Evolutionary conservation across 2,888 invertebrate genomes (phyloP).

Genomic region (Artemia sp.): DNA sequence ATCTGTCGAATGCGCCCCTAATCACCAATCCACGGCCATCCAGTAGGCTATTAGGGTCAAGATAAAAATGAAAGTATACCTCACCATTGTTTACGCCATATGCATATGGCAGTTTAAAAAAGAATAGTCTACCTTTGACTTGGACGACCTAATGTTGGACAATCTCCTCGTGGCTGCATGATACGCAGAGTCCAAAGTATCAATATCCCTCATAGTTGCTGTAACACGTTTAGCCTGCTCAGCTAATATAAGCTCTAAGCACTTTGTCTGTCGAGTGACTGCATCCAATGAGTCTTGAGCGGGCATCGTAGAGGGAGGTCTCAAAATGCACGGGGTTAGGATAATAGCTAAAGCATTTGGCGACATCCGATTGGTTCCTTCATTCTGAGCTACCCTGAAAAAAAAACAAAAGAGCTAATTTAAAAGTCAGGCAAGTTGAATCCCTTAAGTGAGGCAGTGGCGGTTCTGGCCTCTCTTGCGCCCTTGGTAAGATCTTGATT

Average conservation of each 20-base stretch:
- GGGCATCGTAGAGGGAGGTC: slow-evolving; percentile 67
- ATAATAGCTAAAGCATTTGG: slow-evolving; percentile 78
- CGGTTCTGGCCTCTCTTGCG: too few species aligned
- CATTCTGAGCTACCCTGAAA: slow-evolving; percentile 57
- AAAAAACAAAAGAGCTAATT: slow-evolving; percentile 15
- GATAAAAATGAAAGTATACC: too few species aligned
- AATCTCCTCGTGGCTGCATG: slow-evolving; percentile 65
- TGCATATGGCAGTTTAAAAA: too few species aligned
- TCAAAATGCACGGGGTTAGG: slow-evolving; percentile 80
- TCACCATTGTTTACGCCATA: too few species aligned
- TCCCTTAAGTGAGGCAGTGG: too few species aligned
- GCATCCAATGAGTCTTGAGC: slow-evolving; percentile 82
- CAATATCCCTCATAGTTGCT: slow-evolving; percentile 70
- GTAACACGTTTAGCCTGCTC: slow-evolving; percentile 71
- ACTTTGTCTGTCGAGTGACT: slow-evolving; percentile 70
- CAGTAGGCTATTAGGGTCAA: too few species aligned
- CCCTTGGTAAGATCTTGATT: too few species aligned
- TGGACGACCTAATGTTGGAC: slow-evolving; percentile 54
- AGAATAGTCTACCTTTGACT: slow-evolving; percentile 33
- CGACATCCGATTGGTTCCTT: slow-evolving; percentile 77
- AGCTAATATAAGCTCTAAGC: slow-evolving; percentile 72
- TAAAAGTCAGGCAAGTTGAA: background rate
- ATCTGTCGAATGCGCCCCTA: too few species aligned
- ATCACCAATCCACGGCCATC: too few species aligned
- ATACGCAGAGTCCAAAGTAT: slow-evolving; percentile 68